Evolutionary conservation across 2,113 vertebrate genomes (phyloP).

Genomic region (Antechinus stuartii): DNA sequence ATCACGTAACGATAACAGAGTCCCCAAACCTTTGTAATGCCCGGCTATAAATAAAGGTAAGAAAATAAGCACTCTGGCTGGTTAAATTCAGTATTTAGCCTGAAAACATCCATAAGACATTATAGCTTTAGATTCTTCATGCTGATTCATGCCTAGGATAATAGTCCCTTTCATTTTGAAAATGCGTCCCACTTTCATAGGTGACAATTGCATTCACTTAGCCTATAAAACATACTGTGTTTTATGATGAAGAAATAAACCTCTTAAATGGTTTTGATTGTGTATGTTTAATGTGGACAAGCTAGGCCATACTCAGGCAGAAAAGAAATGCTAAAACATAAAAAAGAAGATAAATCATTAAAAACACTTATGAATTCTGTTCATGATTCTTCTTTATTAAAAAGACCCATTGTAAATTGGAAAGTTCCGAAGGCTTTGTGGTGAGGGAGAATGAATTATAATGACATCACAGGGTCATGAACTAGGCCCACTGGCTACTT

Average conservation of each 20-base stretch:
- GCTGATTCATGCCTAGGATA: constrained; percentile 35
- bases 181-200: constrained; percentile 63
- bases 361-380: constrained; percentile 87
- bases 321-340: constrained; percentile 63
- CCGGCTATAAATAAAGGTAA: background rate
- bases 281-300: constrained; percentile 64
- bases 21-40: background rate
- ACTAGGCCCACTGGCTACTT: constrained; percentile 87
- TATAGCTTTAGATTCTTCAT: background rate
- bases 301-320: constrained; percentile 78
- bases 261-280: constrained; percentile 79
- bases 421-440: constrained; percentile 87
- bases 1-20: background rate
- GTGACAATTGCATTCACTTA: constrained; percentile 61
- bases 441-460: constrained; percentile 86
- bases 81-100: background rate
- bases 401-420: constrained; percentile 88
- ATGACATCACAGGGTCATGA: constrained; percentile 88
- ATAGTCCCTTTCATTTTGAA: constrained; percentile 46
- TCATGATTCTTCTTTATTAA: constrained; percentile 86
- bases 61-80: background rate
- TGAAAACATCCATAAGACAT: background rate
- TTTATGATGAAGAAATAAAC: constrained; percentile 80
- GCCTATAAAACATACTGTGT: constrained; percentile 73
- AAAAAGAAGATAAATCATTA: constrained; percentile 84